A percentile compares a stretch with the other conserved stretches of the same genome.
phyloP scores from a whole-genome alignment of 2,888 invertebrate genomes.

The Malachius bipustulatus region DNA sequence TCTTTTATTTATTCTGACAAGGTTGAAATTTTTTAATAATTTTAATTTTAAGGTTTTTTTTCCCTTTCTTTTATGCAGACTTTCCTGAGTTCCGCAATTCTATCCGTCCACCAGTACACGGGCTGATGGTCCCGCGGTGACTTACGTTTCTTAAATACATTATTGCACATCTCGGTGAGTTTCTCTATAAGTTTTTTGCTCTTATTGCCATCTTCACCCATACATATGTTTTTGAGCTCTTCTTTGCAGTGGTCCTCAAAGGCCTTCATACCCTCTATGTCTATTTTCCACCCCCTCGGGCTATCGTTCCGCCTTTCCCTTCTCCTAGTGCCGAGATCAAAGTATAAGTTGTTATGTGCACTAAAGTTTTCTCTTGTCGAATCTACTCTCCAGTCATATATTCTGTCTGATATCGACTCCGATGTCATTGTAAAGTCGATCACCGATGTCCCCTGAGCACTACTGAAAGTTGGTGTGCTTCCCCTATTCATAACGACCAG shows the following conservation, averaged over 20 bases:
- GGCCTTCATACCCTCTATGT: too few species aligned
- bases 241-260: too few species aligned
- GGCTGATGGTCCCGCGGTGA: neutral
- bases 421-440: conserved; percentile 9
- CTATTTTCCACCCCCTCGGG: too few species aligned
- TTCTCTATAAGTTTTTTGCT: neutral
- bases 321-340: too few species aligned
- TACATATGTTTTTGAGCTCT: too few species aligned
- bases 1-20: conserved; percentile 4
- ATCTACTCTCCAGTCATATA: conserved; percentile 9
- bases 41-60: too few species aligned
- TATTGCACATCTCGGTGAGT: neutral
- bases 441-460: neutral
- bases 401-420: neutral
- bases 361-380: conserved; percentile 3
- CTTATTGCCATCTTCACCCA: too few species aligned
- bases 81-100: conserved; percentile 4
- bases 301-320: too few species aligned
- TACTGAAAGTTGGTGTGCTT: conserved; percentile 8
- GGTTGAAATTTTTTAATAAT: too few species aligned
- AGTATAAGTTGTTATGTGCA: too few species aligned
- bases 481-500: conserved; percentile 8
- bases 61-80: conserved; percentile 5
- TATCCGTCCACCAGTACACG: conserved; percentile 6
- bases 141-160: neutral